A percentile compares a stretch with the other conserved stretches of the same genome.
These are phyloP conservation scores for Xylota segnis DNA, from an alignment of 2,888 invertebrate species.

Conservation along the genomic window DNA sequence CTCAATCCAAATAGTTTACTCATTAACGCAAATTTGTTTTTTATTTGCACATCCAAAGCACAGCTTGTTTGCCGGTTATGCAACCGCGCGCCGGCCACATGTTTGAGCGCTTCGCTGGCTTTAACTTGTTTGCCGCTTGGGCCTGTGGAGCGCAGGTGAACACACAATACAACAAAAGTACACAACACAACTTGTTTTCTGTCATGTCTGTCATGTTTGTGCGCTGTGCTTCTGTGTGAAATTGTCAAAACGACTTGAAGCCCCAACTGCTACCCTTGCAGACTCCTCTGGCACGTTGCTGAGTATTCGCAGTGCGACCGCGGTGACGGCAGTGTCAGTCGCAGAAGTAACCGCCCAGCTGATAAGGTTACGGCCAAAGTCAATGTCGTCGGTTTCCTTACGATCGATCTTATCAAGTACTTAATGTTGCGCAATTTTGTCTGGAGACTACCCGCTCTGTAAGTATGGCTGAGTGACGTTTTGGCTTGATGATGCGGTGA, in stretches of 20 bases:
- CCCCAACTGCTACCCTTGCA: conserved; percentile 16
- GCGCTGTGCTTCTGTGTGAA: background rate
- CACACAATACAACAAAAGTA: conserved; percentile 6
- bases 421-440: conserved; percentile 81
- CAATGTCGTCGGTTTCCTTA: conserved; percentile 43
- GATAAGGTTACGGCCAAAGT: conserved; percentile 67
- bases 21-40: background rate
- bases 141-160: background rate
- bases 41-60: conserved; percentile 13
- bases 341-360: conserved; percentile 3
- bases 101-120: background rate
- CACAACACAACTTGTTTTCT: conserved; percentile 21
- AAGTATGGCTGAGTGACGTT: conserved; percentile 78
- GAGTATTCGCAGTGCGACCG: conserved; percentile 13
- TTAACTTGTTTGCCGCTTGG: conserved; percentile 5
- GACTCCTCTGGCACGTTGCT: conserved; percentile 5
- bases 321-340: background rate
- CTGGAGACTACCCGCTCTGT: conserved; percentile 81
- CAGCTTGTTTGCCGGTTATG: conserved; percentile 27
- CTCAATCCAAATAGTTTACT: background rate
- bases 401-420: conserved; percentile 61
- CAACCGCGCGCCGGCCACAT: conserved; percentile 23
- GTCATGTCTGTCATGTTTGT: background rate
- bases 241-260: background rate
- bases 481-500: background rate